phyloP scores from a whole-genome alignment of 2,797 vertebrate species.

The Leuciscus waleckii region DNA sequence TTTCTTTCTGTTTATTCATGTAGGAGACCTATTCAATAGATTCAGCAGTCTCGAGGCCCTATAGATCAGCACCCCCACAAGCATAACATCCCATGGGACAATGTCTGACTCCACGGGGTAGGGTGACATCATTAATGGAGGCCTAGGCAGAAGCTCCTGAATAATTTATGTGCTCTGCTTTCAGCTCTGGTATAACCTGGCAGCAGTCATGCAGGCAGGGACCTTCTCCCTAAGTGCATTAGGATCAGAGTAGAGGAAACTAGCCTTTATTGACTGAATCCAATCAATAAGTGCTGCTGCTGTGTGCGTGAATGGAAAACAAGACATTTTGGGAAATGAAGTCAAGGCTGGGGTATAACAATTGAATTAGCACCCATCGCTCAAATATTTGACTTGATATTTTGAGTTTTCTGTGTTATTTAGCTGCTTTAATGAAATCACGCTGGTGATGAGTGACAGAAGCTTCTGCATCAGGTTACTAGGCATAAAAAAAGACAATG shows the following conservation, averaged over 20 bases:
- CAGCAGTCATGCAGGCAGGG: slow-evolving; percentile 68
- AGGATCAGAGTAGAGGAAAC: slow-evolving; percentile 79
- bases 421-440: slow-evolving; percentile 43
- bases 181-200: slow-evolving; percentile 77
- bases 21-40: slow-evolving; percentile 27
- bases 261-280: slow-evolving; percentile 74
- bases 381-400: slow-evolving; percentile 27
- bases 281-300: slow-evolving; percentile 76
- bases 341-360: slow-evolving; percentile 29
- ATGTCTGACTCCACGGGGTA: slow-evolving; percentile 72
- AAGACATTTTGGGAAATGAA: slow-evolving; percentile 52
- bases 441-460: slow-evolving; percentile 14
- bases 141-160: slow-evolving; percentile 70
- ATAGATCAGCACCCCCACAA: slow-evolving; percentile 54
- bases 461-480: slow-evolving; percentile 25
- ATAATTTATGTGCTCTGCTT: slow-evolving; percentile 80
- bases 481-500: slow-evolving; percentile 1
- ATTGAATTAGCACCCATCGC: slow-evolving; percentile 40
- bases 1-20: background rate
- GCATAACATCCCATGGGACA: slow-evolving; percentile 70
- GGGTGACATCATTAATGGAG: slow-evolving; percentile 83
- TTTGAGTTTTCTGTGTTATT: slow-evolving; percentile 28
- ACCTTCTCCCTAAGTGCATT: slow-evolving; percentile 78
- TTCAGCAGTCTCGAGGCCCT: slow-evolving; percentile 36
- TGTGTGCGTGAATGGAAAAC: slow-evolving; percentile 56